Percentiles rank a stretch among this genome's conserved stretches.
These are phyloP conservation scores for Athalia cordata DNA, from an alignment of 2,888 invertebrate species.

Conservation along the genomic window DNA sequence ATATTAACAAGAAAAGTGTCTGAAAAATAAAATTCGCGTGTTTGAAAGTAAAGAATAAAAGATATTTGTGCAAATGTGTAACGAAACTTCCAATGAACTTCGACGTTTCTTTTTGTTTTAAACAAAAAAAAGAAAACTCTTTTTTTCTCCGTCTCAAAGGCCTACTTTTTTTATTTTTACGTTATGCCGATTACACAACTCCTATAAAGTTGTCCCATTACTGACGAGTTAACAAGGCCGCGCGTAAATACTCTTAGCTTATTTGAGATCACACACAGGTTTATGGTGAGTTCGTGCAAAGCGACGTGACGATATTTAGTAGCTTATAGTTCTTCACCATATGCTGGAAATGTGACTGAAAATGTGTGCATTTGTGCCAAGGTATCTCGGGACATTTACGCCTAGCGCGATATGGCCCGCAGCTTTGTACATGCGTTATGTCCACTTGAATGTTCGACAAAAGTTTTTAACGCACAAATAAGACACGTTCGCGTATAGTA, in stretches of 20 bases:
- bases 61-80: too few species aligned
- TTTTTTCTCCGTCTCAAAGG: too few species aligned
- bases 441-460: not conserved
- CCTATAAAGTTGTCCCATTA: not conserved
- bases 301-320: not conserved
- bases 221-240: slow-evolving; percentile 3
- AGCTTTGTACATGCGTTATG: not conserved
- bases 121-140: too few species aligned
- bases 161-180: too few species aligned
- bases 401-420: slow-evolving; percentile 32
- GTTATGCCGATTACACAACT: too few species aligned
- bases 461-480: slow-evolving; percentile 26
- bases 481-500: not conserved
- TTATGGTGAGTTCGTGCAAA: slow-evolving; percentile 10
- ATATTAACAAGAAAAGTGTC: too few species aligned
- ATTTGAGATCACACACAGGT: slow-evolving; percentile 11
- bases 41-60: too few species aligned
- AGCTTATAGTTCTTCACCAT: not conserved
- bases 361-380: slow-evolving; percentile 51
- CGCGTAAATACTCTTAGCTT: not conserved
- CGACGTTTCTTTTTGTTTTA: too few species aligned
- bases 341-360: slow-evolving; percentile 21
- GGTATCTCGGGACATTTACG: slow-evolving; percentile 48
- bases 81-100: too few species aligned
- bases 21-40: too few species aligned